These are phyloP conservation scores for Stenopsyche tienmushanensis DNA, from an alignment of 1,140 invertebrate species.

Conservation along the genomic window DNA sequence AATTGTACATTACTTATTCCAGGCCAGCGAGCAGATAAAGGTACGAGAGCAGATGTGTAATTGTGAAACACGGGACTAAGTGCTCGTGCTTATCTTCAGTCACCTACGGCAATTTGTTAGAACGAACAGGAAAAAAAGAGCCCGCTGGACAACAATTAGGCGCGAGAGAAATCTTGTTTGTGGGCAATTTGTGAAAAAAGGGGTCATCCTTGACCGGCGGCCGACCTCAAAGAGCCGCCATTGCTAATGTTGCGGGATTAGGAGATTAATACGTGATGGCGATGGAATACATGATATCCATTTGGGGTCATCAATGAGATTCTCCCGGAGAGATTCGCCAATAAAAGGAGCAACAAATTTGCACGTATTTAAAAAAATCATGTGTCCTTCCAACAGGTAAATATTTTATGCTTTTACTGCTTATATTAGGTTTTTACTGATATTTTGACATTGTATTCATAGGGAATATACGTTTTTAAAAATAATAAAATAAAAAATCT, in stretches of 20 bases:
- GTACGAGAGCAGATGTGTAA: conserved; percentile 14
- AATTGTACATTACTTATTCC: conserved; percentile 20
- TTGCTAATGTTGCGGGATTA: neutral
- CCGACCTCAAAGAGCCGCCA: neutral
- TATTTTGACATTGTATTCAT: too few species aligned
- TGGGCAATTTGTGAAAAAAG: neutral
- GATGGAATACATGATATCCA: neutral
- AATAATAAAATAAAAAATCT: too few species aligned
- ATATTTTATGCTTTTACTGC: too few species aligned
- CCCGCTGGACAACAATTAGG: neutral
- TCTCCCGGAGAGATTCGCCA: too few species aligned
- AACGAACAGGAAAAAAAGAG: neutral
- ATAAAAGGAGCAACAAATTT: too few species aligned
- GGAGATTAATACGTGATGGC: neutral
- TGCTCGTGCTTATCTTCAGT: neutral
- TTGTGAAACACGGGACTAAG: conserved; percentile 2
- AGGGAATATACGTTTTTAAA: too few species aligned
- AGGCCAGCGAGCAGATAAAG: conserved; percentile 14
- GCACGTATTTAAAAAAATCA: too few species aligned
- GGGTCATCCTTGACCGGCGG: neutral
- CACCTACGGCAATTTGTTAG: conserved; percentile 7
- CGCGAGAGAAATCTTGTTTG: neutral
- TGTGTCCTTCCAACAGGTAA: too few species aligned
- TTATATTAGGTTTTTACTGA: too few species aligned
- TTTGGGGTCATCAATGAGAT: neutral